phyloP scores from a whole-genome alignment of 2,113 vertebrate species.

The Fulica atra region DNA sequence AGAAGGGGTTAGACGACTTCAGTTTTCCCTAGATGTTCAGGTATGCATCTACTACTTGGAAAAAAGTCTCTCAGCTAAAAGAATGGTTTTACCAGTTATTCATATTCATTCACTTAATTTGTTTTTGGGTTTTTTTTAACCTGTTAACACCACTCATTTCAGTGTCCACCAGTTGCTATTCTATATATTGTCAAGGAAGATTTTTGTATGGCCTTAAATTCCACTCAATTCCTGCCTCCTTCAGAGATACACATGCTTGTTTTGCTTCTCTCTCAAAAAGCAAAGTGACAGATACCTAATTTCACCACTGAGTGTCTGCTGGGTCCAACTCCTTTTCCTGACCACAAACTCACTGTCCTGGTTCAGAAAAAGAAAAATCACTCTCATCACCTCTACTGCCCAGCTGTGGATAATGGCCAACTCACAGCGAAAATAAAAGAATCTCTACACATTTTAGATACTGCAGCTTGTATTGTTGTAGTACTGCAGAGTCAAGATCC shows the following conservation, averaged over 20 bases:
- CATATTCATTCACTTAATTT: background rate
- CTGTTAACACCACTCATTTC: background rate
- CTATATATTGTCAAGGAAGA: background rate
- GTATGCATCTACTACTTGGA: background rate
- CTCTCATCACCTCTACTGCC: background rate
- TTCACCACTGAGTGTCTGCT: background rate
- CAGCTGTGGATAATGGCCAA: background rate
- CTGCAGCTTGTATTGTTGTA: conserved; percentile 2
- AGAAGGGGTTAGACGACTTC: background rate
- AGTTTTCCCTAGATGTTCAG: background rate
- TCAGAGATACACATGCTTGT: background rate
- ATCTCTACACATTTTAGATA: conserved; percentile 7
- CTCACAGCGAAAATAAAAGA: background rate
- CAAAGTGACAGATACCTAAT: background rate
- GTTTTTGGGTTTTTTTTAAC: background rate
- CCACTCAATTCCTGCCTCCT: background rate
- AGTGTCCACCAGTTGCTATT: background rate
- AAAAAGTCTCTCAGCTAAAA: background rate
- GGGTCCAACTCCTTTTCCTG: background rate
- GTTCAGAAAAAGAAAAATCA: conserved; percentile 40
- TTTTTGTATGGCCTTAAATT: background rate
- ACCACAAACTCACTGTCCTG: background rate
- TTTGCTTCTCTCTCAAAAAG: background rate
- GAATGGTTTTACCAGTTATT: background rate
- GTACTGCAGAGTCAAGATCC: background rate